Evolutionary conservation across 2,888 invertebrate species (phyloP).

Genomic region (Eristalis tenax): DNA sequence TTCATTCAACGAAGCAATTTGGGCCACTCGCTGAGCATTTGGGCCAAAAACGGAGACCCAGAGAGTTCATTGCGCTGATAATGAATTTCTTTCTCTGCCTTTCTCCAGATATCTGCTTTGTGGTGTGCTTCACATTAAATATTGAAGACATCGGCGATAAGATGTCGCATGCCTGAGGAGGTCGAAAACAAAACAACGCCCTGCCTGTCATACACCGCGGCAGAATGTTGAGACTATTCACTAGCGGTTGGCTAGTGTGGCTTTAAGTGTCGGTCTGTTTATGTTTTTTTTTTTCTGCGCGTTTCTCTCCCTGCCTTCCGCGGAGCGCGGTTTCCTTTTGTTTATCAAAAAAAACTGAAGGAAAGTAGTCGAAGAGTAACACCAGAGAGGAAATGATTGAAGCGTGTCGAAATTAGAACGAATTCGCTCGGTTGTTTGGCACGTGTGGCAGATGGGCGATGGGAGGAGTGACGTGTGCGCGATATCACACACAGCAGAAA

Average conservation of each 20-base stretch:
- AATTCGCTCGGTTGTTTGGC: background rate
- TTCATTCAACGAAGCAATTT: background rate
- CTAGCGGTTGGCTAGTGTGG: background rate
- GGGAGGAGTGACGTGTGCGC: background rate
- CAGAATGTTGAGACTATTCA: background rate
- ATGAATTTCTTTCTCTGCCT: slow-evolving; percentile 1
- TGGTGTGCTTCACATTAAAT: background rate
- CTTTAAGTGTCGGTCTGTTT: background rate
- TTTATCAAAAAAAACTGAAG: background rate
- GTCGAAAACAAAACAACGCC: background rate
- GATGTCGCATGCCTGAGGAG: background rate
- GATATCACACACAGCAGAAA: background rate
- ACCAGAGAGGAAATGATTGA: background rate
- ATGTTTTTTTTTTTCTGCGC: background rate
- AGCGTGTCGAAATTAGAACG: background rate
- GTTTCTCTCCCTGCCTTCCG: background rate
- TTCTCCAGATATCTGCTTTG: background rate
- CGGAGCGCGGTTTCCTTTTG: background rate
- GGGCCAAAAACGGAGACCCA: background rate
- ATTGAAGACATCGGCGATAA: slow-evolving; percentile 17
- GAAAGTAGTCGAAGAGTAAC: background rate
- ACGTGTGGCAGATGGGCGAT: background rate
- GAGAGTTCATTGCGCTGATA: slow-evolving; percentile 16
- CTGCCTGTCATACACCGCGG: background rate
- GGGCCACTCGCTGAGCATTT: background rate